These are phyloP conservation scores for Stramonita haemastoma DNA, from an alignment of 2,888 invertebrate genomes.

Conservation along the genomic window DNA sequence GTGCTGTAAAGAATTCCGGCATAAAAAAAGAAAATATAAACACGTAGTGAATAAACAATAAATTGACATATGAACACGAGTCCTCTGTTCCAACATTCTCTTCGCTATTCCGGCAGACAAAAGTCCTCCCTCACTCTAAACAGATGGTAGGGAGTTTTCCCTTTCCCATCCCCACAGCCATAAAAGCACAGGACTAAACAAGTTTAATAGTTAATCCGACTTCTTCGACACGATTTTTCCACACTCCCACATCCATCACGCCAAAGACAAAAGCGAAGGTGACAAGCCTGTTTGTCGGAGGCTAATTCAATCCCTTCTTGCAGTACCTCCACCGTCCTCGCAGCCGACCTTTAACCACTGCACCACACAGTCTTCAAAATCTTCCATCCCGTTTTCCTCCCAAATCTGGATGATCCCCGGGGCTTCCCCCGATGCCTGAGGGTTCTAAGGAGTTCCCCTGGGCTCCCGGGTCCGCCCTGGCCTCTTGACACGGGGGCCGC, in stretches of 20 bases:
- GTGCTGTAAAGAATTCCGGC: too few relatives aligned
- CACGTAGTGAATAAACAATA: too few relatives aligned
- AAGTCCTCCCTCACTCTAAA: neutral
- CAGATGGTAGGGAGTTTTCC: neutral
- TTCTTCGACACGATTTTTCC: neutral
- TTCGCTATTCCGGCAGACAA: too few relatives aligned
- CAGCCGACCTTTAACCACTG: neutral
- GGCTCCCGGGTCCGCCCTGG: neutral
- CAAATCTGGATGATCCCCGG: slow-evolving; percentile 5
- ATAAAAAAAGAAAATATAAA: too few relatives aligned
- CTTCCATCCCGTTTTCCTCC: neutral
- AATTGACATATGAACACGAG: too few relatives aligned
- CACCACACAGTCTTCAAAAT: neutral
- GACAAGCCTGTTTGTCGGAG: neutral
- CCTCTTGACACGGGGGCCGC: slow-evolving; percentile 25
- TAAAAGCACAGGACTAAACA: neutral
- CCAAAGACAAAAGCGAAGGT: neutral
- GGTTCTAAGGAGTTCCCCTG: slow-evolving; percentile 4
- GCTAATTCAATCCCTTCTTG: neutral
- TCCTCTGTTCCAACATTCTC: too few relatives aligned
- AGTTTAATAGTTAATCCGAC: neutral
- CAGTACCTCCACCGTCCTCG: neutral
- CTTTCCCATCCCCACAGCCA: neutral
- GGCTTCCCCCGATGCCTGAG: neutral
- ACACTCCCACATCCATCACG: neutral